Evolutionary conservation across 2,113 vertebrate species (phyloP).

Genomic region (Gasterosteus nipponicus): DNA sequence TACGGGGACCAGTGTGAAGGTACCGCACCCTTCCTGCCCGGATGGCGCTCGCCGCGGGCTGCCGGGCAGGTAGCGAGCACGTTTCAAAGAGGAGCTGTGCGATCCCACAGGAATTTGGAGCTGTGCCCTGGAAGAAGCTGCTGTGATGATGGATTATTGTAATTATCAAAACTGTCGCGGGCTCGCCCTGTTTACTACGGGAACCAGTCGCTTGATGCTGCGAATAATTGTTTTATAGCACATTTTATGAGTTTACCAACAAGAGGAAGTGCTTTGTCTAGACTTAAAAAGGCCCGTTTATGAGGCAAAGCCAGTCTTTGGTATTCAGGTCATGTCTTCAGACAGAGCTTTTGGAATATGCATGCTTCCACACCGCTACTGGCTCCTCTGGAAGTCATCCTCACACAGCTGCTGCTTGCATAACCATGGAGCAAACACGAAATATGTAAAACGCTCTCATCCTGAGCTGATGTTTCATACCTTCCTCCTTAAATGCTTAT

Average conservation of each 20-base stretch:
- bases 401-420: constrained; percentile 65
- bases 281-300: constrained; percentile 79
- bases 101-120: constrained; percentile 79
- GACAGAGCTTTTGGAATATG: constrained; percentile 67
- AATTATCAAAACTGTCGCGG: constrained; percentile 79
- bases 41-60: constrained; percentile 38
- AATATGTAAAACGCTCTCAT: constrained; percentile 53
- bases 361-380: constrained; percentile 58
- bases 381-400: constrained; percentile 58
- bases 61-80: constrained; percentile 62
- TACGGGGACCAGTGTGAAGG: constrained; percentile 85
- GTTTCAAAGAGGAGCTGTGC: constrained; percentile 63
- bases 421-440: constrained; percentile 57
- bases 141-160: constrained; percentile 75
- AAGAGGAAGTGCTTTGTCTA: constrained; percentile 84
- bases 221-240: constrained; percentile 79
- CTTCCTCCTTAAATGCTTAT: constrained; percentile 26
- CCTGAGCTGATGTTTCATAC: constrained; percentile 28
- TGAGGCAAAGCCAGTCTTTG: constrained; percentile 72
- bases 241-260: constrained; percentile 83
- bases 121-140: constrained; percentile 68
- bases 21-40: constrained; percentile 33
- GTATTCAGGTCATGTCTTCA: constrained; percentile 76
- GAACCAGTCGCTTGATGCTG: constrained; percentile 75
- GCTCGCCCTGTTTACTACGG: constrained; percentile 75